Evolutionary conservation across 2,888 invertebrate genomes (phyloP).

Genomic region (Agrilus cyanescens): DNA sequence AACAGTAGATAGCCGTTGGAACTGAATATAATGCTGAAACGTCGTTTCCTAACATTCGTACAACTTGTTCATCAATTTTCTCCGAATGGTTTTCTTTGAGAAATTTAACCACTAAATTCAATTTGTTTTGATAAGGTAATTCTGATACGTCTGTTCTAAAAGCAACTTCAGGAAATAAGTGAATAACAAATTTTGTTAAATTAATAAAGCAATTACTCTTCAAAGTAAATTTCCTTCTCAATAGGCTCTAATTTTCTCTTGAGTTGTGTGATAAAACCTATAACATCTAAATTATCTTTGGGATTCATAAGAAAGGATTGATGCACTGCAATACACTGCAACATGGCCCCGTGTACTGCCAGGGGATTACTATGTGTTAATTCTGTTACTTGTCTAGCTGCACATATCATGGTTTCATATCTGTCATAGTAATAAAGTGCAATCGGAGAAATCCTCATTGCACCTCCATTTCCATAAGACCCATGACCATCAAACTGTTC

Average conservation of each 20-base stretch:
- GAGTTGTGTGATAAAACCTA: constrained; percentile 39
- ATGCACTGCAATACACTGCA: constrained; percentile 47
- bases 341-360: constrained; percentile 45
- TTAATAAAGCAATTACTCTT: no score
- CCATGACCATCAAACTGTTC: constrained; percentile 56
- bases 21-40: constrained; percentile 56
- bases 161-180: constrained; percentile 1
- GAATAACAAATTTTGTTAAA: no score
- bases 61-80: constrained; percentile 39
- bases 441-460: constrained; percentile 60
- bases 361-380: constrained; percentile 51
- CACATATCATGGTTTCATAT: constrained; percentile 38
- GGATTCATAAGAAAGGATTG: constrained; percentile 39
- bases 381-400: constrained; percentile 38
- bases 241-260: constrained; percentile 41
- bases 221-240: background rate
- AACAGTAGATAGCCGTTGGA: constrained; percentile 60
- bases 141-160: constrained; percentile 14
- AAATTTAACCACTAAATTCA: constrained; percentile 40
- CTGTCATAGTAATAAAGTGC: constrained; percentile 47
- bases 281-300: constrained; percentile 34
- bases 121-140: constrained; percentile 41
- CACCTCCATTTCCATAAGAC: constrained; percentile 68
- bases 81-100: constrained; percentile 33
- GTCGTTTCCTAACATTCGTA: constrained; percentile 44